Evolutionary conservation across 2,888 invertebrate species (phyloP).

Genomic region (Apamea crenata): DNA sequence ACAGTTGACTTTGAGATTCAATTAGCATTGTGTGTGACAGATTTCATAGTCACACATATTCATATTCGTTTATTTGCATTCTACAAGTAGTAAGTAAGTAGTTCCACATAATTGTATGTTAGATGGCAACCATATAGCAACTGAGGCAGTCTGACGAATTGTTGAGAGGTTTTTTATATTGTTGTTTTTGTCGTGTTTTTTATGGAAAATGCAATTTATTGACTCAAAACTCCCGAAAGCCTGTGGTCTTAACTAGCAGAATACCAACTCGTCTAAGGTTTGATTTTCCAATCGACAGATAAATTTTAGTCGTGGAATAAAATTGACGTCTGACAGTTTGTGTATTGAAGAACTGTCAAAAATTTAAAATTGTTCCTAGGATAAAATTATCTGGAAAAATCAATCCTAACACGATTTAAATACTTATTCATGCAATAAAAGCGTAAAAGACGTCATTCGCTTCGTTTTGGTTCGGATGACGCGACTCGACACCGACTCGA

Average conservation of each 20-base stretch:
- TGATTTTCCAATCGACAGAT: too few species aligned
- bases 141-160: neutral
- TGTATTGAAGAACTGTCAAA: too few species aligned
- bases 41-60: constrained; percentile 14
- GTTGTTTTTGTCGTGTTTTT: neutral
- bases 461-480: neutral
- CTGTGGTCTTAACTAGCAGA: neutral
- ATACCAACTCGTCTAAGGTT: neutral
- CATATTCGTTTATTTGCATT: too few species aligned
- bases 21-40: constrained; percentile 8
- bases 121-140: neutral
- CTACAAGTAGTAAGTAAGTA: too few species aligned
- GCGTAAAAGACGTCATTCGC: neutral
- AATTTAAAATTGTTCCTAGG: too few species aligned
- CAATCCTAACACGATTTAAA: too few species aligned
- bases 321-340: too few species aligned
- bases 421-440: neutral
- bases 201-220: neutral
- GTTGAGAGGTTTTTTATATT: neutral
- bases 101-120: neutral
- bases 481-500: neutral
- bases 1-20: constrained; percentile 4
- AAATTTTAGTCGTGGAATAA: too few species aligned
- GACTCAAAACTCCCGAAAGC: too few species aligned
- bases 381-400: too few species aligned